Base-by-base conservation (phyloP, 2,888 invertebrate genomes). In the Ypsolopha scabrella region DNA sequence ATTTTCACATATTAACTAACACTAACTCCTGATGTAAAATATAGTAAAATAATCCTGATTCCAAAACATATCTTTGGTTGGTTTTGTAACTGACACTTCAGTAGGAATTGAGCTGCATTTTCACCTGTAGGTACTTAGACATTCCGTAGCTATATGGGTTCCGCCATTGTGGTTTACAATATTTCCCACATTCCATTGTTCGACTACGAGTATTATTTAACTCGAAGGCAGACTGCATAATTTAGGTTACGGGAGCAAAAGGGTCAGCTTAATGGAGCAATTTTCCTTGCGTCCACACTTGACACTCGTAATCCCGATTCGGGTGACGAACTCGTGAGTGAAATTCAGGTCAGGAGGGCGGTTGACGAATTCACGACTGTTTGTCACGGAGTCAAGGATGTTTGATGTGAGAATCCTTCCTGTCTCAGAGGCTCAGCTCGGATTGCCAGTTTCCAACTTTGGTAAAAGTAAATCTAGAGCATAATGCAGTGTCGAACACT, bases 191-290 rank as follows among this genome's bases (percentile, higher is more conserved):
- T 24, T 24, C 6, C 7, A 39, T 7, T 6, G 9, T 9, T 38
- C 2, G 10, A 39, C 7, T 10, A 10, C 1, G 39, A n/a, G 38
- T 4, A 6, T 39, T 39, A 39, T 11, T 11, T 39, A 39, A 39
- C 39, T 39, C 24, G 24, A 24, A 24, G 24, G 4, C 24, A 3
- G 24, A 3, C 24, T 24, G 24, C 11, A 39, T 11, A n/a, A 46
- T 35, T 46, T 53, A 54, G 55, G 55, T 50, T 53, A 45, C 37
- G 24, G 7, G 46, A 38, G 51, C 24, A 47, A 51, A 24, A 24
- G 24, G 24, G 24, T 48, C 44, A 13, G 13, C 35, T 41, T 52
- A 43, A 50, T 52, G 50, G 33, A 39, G 3, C 9, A 8, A 14
- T 52, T 54, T n/a, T 43, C 36, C 34, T 10, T 6, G 34, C 33